A percentile compares a stretch with the other conserved stretches of the same genome.
Conservation (phyloP, 2,888 invertebrate species). For the Phortica okadai region DNA sequence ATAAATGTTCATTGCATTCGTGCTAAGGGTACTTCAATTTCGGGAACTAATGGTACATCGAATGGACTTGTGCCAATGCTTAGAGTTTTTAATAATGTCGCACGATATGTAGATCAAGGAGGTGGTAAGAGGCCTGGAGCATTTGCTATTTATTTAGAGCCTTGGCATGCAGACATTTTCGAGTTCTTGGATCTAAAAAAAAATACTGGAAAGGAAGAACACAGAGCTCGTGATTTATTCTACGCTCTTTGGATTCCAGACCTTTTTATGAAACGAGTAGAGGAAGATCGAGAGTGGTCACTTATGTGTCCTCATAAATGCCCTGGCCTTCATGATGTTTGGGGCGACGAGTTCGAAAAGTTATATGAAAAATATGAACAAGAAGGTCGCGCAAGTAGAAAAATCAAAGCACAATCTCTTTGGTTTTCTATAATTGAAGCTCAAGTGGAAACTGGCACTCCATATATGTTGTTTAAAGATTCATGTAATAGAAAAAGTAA, state of each 20-base stretch:
- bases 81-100: constrained; percentile 95
- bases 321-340: constrained; percentile 92
- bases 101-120: constrained; percentile 97
- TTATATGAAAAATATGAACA: constrained; percentile 91
- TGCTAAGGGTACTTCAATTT: constrained; percentile 92
- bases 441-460: constrained; percentile 98
- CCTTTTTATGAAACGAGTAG: constrained; percentile 96
- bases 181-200: constrained; percentile 96
- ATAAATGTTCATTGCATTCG: constrained; percentile 97
- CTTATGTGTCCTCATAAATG: constrained; percentile 97
- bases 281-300: constrained; percentile 91
- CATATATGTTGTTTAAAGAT: constrained; percentile 98
- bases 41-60: constrained; percentile 95
- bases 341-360: constrained; percentile 95
- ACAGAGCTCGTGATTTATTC: constrained; percentile 95
- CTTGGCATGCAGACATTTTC: constrained; percentile 98
- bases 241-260: constrained; percentile 99
- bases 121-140: constrained; percentile 98
- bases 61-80: constrained; percentile 98
- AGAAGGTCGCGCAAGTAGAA: constrained; percentile 83
- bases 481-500: constrained; percentile 97
- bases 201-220: constrained; percentile 96
- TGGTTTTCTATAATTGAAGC: constrained; percentile 97
- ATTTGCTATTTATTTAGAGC: constrained; percentile 98
- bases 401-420: constrained; percentile 88